These are phyloP conservation scores for Cassiopea andromeda DNA, from an alignment of 30 jellyfish, hydroid and myxozoan species.

Conservation along the genomic window DNA sequence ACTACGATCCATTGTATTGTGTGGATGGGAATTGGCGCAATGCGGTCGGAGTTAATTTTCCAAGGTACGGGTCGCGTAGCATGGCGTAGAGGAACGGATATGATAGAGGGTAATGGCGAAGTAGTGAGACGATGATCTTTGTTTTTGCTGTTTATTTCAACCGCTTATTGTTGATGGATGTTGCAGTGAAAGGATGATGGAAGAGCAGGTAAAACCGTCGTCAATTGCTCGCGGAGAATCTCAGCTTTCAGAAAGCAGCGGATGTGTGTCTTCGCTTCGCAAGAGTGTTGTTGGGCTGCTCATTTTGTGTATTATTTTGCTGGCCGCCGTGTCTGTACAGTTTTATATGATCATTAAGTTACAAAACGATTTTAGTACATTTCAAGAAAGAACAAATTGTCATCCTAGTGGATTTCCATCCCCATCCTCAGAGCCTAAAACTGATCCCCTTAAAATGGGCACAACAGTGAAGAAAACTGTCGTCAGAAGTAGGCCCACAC, in stretches of 20 bases:
- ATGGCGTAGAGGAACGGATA: not conserved
- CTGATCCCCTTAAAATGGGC: not conserved
- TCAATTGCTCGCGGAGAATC: constrained; percentile 24
- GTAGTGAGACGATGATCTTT: not conserved
- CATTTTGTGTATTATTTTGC: constrained; percentile 5
- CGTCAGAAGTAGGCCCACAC: not conserved
- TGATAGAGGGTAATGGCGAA: not conserved
- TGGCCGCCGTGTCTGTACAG: not conserved
- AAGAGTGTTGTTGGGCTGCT: not conserved
- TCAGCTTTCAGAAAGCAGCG: not conserved
- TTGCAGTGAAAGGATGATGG: not conserved
- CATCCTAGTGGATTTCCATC: not conserved
- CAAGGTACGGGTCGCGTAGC: constrained; percentile 32
- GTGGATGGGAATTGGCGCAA: constrained; percentile 58
- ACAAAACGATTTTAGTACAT: not conserved
- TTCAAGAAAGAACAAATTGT: not conserved
- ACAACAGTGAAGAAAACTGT: not conserved
- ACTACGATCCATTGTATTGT: constrained; percentile 30
- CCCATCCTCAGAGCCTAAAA: not conserved
- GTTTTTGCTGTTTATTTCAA: constrained; percentile 5
- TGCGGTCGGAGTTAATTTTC: constrained; percentile 36
- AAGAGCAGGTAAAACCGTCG: not conserved
- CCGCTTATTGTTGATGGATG: not conserved
- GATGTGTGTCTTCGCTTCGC: constrained; percentile 2
- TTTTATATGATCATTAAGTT: not conserved